Base-by-base conservation (phyloP, 2,888 invertebrate species). In the Hypomecis atomaria region DNA sequence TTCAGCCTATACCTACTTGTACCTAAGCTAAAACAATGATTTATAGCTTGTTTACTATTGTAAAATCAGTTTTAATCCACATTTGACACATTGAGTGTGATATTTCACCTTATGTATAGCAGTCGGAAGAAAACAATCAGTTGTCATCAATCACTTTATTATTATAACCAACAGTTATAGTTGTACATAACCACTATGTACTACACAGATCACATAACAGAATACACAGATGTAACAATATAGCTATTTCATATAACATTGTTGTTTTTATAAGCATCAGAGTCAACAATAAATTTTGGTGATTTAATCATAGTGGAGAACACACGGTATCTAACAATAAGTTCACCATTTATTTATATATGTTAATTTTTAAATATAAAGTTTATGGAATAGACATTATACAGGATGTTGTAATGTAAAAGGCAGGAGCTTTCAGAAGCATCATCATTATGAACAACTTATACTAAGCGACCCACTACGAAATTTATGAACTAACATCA, bases 111-210 rank as follows among this genome's bases (percentile, higher is more conserved):
- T 40, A 4, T 40, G 40, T 40, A 40, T 40, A 23, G 23, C 23
- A 23, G 23, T 2, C 23, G 3, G 3, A 75, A 67, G 64, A 61
- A 71, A 71, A 59, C 8, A 65, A 58, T 23, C 40, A 45, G 62
- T 64, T 69, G 76, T 78, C 72, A 76, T 82, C 71, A 78, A 78
- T 82, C 72, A 78, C 71, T 87, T 87, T 85, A 86, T 83, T 82
- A 77, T 75, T 62, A 53, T 55, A 73, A 59, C 49, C 79, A 86
- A 86, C 84, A 81, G 71, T 73, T 71, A 72, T 13, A 23, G 45
- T 60, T 67, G 70, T 74, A 70, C 67, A 71, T 69, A 72, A 69
- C 48, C 11, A 50, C 65, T 68, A 75, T 69, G 72, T 69, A 72
- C 72, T 74, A 75, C 74, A 77, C 71, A 72, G 68, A 67, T 73